Base-by-base conservation (phyloP, 2,888 invertebrate genomes). In the Erpobdella octoculata region DNA sequence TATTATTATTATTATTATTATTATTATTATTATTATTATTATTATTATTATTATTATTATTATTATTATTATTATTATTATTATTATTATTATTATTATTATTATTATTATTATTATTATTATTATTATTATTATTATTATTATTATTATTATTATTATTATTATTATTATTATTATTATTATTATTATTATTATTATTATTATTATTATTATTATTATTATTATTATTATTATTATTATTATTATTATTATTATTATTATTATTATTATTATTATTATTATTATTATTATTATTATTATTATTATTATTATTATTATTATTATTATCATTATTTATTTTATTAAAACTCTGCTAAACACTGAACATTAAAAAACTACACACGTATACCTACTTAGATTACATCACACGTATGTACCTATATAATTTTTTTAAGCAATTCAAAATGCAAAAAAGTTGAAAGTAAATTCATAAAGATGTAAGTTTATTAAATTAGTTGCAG, bases 71-170 rank as follows among this genome's bases (percentile, higher is more conserved):
- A 28, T 62, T 31, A 62, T 62, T n/a, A 62, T 28, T 31, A 62
- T 62, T 9, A 28, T 6, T 31, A 28, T 62, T 31, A 62, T 62
- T 31, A 62, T 25, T 31, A 62, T 62, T 9, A 62, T 9, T 31
- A 62, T 62, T 31, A 62, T 62, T 31, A 62, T 62, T 8, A 25
- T 62, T 31, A 62, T 58, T 15, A 58, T 58, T 15, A 58, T 58
- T 15, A 58, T 58, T 15, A 58, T 58, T 15, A 58, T 58, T 15
- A 58, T 58, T 15, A 41, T 41, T 12, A 41, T 41, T 12, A 41
- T 41, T 12, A 41, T 41, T 12, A 41, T 41, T 12, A 41, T 41
- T 9, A 28, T 62, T 12, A 41, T 41, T 12, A 41, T 62, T 9
- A 62, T 62, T 31, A 62, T 9, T 31, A 62, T 28, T 18, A 28